Base-by-base conservation (phyloP, 2,888 invertebrate genomes). In the Mythimna vitellina region DNA sequence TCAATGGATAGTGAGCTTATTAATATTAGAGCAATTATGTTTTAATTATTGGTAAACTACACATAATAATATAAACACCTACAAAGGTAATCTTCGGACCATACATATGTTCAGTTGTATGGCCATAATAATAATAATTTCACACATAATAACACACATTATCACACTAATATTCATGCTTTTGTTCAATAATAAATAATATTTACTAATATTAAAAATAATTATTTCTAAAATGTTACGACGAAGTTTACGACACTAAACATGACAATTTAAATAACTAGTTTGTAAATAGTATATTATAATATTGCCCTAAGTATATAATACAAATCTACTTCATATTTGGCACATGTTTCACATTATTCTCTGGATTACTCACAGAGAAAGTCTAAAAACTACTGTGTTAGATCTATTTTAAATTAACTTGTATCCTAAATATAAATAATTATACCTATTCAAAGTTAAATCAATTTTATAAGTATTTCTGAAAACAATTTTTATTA, bases 311-410 rank as follows among this genome's bases (percentile, higher is more conserved):
- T 81, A 78, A 57, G 25, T 78, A 69, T 81, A 81, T 80, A 46
- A 67, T 80, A 80, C 80, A 80, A 78, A 67, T 67, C 80, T 81
- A 81, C 82, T 74, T 80, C 42, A 65, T 61, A 71, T 81, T 81
- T 81, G 81, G 81, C 81, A 81, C 82, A 82, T 82, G 62, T 65
- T 57, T 64, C 82, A 69, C 74, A 51, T 58, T 54, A 2, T 35
- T 61, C 82, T 82, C 81, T 81, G 81, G 82, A 82, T 72, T 38
- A 66, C 68, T 82, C 81, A 82, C 82, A 82, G 82, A 78, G 81
- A 65, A 29, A 65, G 8, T 54, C 66, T 82, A 71, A 29, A n/a
- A 58, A 51, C 71, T 81, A 80, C 58, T 25, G 8, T 25, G 58
- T 58, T 80, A 80, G 3, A 46, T 32, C 1, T 74, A 80, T 20